Base-by-base conservation (phyloP, 2,797 vertebrate genomes). In the Anableps anableps region DNA sequence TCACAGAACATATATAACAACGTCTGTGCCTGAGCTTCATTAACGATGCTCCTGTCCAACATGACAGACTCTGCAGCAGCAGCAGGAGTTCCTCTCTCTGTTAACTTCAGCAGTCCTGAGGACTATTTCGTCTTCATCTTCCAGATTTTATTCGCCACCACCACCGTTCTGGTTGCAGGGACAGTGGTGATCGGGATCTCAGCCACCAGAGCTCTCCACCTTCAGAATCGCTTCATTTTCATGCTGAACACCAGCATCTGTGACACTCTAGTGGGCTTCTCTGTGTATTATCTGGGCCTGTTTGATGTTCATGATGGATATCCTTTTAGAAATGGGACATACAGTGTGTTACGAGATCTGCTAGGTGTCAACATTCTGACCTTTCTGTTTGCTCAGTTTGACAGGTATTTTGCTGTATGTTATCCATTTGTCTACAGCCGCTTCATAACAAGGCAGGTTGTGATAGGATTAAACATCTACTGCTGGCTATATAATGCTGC, bases 161-260 rank as follows among this genome's bases (percentile, higher is more conserved):
- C 72, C 1, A 75, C 91, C 1, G 87, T 91, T 23, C 83, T 91
- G 0, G n/a, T 94, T 0, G 94, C 94, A 0, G 95, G 94, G 0
- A 87, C 93, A 0, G 93, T 95, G 5, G 93, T 91, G 5, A 41
- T 94, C 0, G 72, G 80, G 21, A 95, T 96, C 36, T 1, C 86
- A 23, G 73, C 87, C 83, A 95, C 90, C 6, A 81, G 81, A 68
- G 76, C 90, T 0, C 93, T 95, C 11, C 92, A 88, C 41, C 26
- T 81, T 3, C 95, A 96, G 72, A 96, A 95, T 90, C 84, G 95
- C n/a, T 96, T 95, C 21, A 87, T 96, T 36, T 96, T 96, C 77
- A 95, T 96, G 94, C 85, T 96, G 10, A 96, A 95, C 90, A 95
- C 95, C 10, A 96, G 95, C 77, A 81, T 93, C 1, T 88, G 89